Base-by-base conservation (phyloP, 2,888 invertebrate species). In the Zelleria hepariella region DNA sequence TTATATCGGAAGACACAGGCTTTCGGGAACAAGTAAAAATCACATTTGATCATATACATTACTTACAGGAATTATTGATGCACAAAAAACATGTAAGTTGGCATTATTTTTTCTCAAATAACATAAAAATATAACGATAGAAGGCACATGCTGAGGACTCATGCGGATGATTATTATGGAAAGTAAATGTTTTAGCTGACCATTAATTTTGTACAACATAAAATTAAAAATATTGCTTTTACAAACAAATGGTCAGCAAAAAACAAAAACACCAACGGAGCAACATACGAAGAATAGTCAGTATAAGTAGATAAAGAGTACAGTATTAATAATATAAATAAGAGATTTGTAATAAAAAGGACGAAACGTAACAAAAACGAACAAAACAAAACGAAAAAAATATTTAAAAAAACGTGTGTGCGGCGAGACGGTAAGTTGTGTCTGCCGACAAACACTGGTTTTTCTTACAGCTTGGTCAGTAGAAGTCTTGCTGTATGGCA, bases 381-480 rank as follows among this genome's bases (percentile, higher is more conserved):
- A 72, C 72, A 7, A 58, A 61, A 58, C 60, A 81, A 78, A 78
- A 74, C 68, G 74, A 74, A 74, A 67, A 70, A 69, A 68, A 77
- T 78, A 78, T 73, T 68, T 74, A 74, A 74, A 67, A 70, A 70
- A 68, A 77, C 60, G 67, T 68, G 74, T 74, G 79, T 70, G 79
- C 78, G 82, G 75, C 79, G 80, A 80, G 76, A 79, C 76, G 80
- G 75, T 80, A n/a, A n/a, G n/a, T 73, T 73, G 74, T 10, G 32
- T 74, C 68, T 75, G 72, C 51, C 24, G 7, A 47, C 15, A 26
- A 60, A 66, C 76, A 70, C 72, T 65, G 52, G 27, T 69, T 68
- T 56, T 91, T 94, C 98, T 98, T 98, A 98, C 98, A 96, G 98
- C 98, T 96, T 98, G 98, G 94, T 98, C 98, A 92, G 98, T 98